A percentile compares a stretch with the other conserved stretches of the same genome.
These are phyloP conservation scores for Pilophorus perplexus DNA, from an alignment of 2,888 invertebrate genomes.

Conservation along the genomic window DNA sequence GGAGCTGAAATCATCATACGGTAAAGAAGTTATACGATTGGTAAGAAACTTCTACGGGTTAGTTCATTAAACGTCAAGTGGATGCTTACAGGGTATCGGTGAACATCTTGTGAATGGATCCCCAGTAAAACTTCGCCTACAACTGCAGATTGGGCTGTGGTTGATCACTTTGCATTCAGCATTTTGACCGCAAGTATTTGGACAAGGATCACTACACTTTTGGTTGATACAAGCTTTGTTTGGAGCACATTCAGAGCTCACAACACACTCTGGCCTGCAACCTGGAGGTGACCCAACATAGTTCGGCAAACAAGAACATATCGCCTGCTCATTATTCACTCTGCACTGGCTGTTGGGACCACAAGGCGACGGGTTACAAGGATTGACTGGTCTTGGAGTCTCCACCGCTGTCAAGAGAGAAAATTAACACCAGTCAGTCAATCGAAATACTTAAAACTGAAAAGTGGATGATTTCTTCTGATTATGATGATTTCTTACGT, in stretches of 20 bases:
- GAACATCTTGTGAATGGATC: conserved; percentile 66
- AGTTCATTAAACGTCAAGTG: no score
- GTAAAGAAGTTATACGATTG: no score
- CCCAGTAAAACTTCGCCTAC: conserved; percentile 61
- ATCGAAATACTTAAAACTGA: no score
- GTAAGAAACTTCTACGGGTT: no score
- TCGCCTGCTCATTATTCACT: conserved; percentile 66
- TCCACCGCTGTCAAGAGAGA: conserved; percentile 43
- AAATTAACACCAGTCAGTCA: no score
- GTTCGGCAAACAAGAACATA: conserved; percentile 67
- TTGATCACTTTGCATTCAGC: conserved; percentile 70
- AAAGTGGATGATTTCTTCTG: not conserved
- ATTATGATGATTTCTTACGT: conserved; percentile 49
- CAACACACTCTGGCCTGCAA: conserved; percentile 70
- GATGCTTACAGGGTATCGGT: conserved; percentile 50
- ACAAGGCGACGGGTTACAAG: conserved; percentile 76
- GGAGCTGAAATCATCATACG: conserved; percentile 48
- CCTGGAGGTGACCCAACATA: conserved; percentile 66
- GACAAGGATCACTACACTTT: conserved; percentile 71
- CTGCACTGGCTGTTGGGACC: conserved; percentile 79
- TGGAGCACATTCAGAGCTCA: conserved; percentile 68
- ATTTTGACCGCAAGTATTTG: conserved; percentile 70
- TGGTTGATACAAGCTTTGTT: conserved; percentile 66
- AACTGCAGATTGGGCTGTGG: conserved; percentile 70
- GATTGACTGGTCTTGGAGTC: conserved; percentile 52